Conservation (phyloP, 2,797 vertebrate species). For the Malacoctenus gilli region DNA sequence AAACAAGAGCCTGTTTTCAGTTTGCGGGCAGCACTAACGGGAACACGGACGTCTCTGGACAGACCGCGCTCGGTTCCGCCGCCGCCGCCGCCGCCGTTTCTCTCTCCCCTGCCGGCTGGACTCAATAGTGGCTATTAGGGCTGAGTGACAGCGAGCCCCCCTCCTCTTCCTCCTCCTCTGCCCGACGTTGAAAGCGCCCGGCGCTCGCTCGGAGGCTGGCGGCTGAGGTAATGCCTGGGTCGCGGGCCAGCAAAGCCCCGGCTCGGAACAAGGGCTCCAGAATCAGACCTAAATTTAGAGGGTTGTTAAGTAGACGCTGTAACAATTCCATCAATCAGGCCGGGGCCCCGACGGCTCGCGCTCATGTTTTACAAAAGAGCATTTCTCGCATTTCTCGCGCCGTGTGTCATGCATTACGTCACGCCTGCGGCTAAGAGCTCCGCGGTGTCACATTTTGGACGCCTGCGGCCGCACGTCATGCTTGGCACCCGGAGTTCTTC, state of each 20-base stretch:
- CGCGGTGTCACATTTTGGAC: slow-evolving; percentile 50
- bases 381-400: slow-evolving; percentile 66
- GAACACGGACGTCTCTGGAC: slow-evolving; percentile 56
- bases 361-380: slow-evolving; percentile 62
- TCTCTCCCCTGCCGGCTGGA: slow-evolving; percentile 62
- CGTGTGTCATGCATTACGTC: slow-evolving; percentile 62
- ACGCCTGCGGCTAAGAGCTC: slow-evolving; percentile 26
- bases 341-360: slow-evolving; percentile 57
- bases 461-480: slow-evolving; percentile 32
- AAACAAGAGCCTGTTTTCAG: slow-evolving; percentile 67
- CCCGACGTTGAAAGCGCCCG: slow-evolving; percentile 56
- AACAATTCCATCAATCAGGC: slow-evolving; percentile 78
- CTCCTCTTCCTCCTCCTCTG: no score
- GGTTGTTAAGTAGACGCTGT: slow-evolving; percentile 76
- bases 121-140: slow-evolving; percentile 64
- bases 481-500: slow-evolving; percentile 5
- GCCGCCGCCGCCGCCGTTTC: no score
- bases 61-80: slow-evolving; percentile 68
- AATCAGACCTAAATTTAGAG: slow-evolving; percentile 81
- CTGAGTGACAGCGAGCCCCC: slow-evolving; percentile 75
- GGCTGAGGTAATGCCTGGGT: slow-evolving; percentile 81
- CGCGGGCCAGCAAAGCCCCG: slow-evolving; percentile 71
- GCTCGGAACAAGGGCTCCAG: slow-evolving; percentile 64
- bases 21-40: slow-evolving; percentile 45
- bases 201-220: slow-evolving; percentile 67